Percentiles rank a stretch among this genome's conserved stretches.
phyloP scores from a whole-genome alignment of 2,113 vertebrate genomes.

The Mus pahari region DNA sequence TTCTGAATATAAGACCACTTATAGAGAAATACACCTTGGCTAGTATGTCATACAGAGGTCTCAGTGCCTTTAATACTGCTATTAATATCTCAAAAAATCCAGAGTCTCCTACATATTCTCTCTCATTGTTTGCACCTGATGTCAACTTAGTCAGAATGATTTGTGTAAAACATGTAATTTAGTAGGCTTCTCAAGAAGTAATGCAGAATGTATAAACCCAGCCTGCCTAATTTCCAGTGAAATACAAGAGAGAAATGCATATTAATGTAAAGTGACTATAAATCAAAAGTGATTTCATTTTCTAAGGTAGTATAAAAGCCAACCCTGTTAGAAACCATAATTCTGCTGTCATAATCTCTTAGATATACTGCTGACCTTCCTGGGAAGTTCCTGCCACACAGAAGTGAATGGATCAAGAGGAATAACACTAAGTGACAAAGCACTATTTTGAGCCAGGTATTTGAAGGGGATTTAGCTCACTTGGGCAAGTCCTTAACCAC shows the following conservation, averaged over 20 bases:
- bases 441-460: conserved; percentile 71
- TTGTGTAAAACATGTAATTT: conserved; percentile 80
- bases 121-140: conserved; percentile 59
- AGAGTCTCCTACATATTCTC: conserved; percentile 53
- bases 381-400: conserved; percentile 79
- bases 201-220: conserved; percentile 63
- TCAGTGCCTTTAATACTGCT: conserved; percentile 25
- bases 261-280: conserved; percentile 81
- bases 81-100: conserved; percentile 58
- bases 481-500: conserved; percentile 80
- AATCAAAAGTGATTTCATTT: conserved; percentile 84
- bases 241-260: conserved; percentile 77
- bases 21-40: conserved; percentile 37
- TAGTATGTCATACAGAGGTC: neutral
- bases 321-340: conserved; percentile 83
- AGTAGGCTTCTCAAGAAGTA: conserved; percentile 68
- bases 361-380: conserved; percentile 83
- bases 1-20: conserved; percentile 42
- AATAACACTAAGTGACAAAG: conserved; percentile 77
- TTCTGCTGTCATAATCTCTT: conserved; percentile 84
- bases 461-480: conserved; percentile 78
- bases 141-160: conserved; percentile 63
- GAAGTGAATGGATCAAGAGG: conserved; percentile 77
- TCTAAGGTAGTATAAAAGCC: conserved; percentile 78
- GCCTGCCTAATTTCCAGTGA: conserved; percentile 79